Conservation (phyloP, 2,888 invertebrate species). For the Alviniconcha strummeri region DNA sequence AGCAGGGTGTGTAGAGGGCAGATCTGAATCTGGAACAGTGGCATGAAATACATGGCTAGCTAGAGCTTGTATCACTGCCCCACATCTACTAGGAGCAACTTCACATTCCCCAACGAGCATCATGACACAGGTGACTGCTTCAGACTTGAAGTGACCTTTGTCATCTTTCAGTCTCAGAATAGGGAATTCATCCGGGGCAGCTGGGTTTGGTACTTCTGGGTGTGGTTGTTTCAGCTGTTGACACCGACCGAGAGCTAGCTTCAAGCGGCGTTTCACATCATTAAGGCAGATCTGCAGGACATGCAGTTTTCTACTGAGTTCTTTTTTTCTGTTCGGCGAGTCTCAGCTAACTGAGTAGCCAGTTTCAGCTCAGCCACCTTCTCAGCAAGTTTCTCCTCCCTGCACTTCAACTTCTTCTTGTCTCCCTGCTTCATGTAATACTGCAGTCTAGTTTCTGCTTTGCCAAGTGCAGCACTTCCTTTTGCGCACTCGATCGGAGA, state of each 20-base stretch:
- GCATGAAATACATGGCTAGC: neutral
- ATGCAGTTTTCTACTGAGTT: neutral
- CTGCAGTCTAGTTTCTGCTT: neutral
- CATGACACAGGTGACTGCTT: no score
- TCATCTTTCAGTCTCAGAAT: neutral
- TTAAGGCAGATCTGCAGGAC: neutral
- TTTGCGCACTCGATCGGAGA: neutral
- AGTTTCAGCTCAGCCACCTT: neutral
- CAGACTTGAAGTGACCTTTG: no score
- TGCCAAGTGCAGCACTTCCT: neutral
- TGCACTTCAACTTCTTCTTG: neutral
- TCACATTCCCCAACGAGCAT: constrained; percentile 1
- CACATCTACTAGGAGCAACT: neutral
- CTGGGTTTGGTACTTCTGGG: neutral
- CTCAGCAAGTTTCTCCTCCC: neutral
- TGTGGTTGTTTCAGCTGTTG: neutral
- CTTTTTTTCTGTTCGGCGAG: neutral
- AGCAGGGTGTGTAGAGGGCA: neutral
- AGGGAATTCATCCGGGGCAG: no score
- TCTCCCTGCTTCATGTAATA: neutral
- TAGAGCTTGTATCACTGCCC: neutral
- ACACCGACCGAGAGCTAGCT: neutral
- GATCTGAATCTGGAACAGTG: neutral
- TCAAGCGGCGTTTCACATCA: neutral
- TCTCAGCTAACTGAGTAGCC: neutral